Evolutionary conservation across 2,888 invertebrate genomes (phyloP).

Genomic region (Apamea sordens): DNA sequence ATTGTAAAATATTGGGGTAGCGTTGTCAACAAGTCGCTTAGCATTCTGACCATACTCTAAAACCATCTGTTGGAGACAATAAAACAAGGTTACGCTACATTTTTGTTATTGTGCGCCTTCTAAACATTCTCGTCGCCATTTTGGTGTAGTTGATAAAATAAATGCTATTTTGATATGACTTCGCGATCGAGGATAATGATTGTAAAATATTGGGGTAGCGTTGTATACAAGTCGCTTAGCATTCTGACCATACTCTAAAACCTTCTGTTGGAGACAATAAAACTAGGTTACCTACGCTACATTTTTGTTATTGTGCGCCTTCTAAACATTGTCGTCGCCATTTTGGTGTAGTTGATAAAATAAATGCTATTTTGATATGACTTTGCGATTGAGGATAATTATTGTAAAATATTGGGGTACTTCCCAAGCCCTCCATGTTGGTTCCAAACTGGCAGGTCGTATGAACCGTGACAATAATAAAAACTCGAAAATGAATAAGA

Average conservation of each 20-base stretch:
- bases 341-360: not conserved
- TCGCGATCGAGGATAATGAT: not conserved
- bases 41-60: too few relatives aligned
- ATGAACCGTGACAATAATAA: not conserved
- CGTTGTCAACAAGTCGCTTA: too few relatives aligned
- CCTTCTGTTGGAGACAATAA: too few relatives aligned
- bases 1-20: not conserved
- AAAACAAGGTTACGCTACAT: conserved; percentile 45
- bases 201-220: not conserved
- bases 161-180: not conserved
- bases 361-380: not conserved
- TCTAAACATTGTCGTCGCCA: conserved; percentile 42
- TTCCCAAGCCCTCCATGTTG: not conserved
- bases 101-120: conserved; percentile 44
- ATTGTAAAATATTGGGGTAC: not conserved
- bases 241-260: too few relatives aligned
- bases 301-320: too few relatives aligned
- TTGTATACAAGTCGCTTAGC: too few relatives aligned
- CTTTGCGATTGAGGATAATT: not conserved
- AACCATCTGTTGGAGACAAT: too few relatives aligned
- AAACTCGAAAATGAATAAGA: not conserved
- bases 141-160: not conserved
- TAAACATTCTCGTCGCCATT: conserved; percentile 40
- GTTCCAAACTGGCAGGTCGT: not conserved
- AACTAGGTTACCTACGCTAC: too few relatives aligned